phyloP scores from a whole-genome alignment of 2,888 invertebrate genomes.

The Chirona hameri region DNA sequence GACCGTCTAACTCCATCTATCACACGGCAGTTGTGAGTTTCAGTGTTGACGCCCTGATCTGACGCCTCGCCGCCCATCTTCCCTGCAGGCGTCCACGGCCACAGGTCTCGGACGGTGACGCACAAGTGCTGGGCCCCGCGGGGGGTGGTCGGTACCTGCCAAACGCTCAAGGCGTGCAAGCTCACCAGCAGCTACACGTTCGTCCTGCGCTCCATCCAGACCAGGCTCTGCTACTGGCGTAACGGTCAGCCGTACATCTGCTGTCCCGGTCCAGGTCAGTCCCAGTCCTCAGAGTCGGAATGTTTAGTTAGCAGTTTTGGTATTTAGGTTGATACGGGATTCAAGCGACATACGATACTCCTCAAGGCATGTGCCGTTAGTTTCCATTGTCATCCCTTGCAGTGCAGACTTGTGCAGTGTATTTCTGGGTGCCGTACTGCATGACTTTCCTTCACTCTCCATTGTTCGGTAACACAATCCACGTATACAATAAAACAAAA shows the following conservation, averaged over 20 bases:
- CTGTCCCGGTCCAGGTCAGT: background rate
- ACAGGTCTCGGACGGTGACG: background rate
- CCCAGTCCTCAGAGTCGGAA: background rate
- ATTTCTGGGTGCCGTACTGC: too few relatives aligned
- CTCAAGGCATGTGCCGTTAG: too few relatives aligned
- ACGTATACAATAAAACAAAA: too few relatives aligned
- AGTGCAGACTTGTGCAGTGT: too few relatives aligned
- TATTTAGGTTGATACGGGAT: background rate
- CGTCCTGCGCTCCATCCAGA: background rate
- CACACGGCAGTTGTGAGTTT: too few relatives aligned
- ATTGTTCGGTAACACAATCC: too few relatives aligned
- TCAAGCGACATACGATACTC: too few relatives aligned
- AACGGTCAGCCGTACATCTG: background rate
- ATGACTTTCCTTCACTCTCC: too few relatives aligned
- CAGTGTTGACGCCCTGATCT: too few relatives aligned
- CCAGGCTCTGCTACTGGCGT: constrained; percentile 1
- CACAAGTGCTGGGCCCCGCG: background rate
- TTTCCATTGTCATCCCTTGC: too few relatives aligned
- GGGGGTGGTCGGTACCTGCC: background rate
- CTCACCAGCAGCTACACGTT: background rate
- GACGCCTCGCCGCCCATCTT: too few relatives aligned
- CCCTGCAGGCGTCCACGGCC: background rate
- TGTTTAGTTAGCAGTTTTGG: background rate
- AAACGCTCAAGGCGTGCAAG: background rate
- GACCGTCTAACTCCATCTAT: too few relatives aligned